Evolutionary conservation across 1,140 invertebrate genomes (phyloP).

Genomic region (Solenopsis fugax): DNA sequence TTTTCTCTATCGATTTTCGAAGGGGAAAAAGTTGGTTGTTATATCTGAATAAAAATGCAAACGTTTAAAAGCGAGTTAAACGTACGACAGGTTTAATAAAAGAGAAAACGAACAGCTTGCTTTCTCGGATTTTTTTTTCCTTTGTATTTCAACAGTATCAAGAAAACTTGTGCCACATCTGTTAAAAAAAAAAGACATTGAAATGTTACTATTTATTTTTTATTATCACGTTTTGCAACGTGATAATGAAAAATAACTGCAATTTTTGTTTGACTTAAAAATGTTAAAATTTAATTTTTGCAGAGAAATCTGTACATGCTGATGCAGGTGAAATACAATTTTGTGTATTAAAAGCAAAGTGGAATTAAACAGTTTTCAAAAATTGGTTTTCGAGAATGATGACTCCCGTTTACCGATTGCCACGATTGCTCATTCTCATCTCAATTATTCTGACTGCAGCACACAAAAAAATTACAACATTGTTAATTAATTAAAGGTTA

Average conservation of each 20-base stretch:
- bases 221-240: background rate
- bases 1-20: slow-evolving; percentile 55
- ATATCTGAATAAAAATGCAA: slow-evolving; percentile 55
- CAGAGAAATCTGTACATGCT: background rate
- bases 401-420: background rate
- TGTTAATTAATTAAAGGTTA: slow-evolving; percentile 11
- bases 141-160: background rate
- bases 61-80: slow-evolving; percentile 54
- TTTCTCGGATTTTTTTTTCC: slow-evolving; percentile 15
- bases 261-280: background rate
- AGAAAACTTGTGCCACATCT: background rate
- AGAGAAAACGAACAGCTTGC: slow-evolving; percentile 38
- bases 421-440: slow-evolving; percentile 13
- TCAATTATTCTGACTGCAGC: slow-evolving; percentile 13
- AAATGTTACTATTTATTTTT: background rate
- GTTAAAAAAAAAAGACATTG: background rate
- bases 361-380: background rate
- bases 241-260: background rate
- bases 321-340: background rate
- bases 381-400: slow-evolving; percentile 11
- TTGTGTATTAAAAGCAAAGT: background rate
- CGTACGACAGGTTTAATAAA: slow-evolving; percentile 27
- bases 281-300: slow-evolving; percentile 1
- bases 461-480: background rate
- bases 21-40: slow-evolving; percentile 51